Conservation (phyloP, 2,888 invertebrate species). For the Hypolimnas misippus region DNA sequence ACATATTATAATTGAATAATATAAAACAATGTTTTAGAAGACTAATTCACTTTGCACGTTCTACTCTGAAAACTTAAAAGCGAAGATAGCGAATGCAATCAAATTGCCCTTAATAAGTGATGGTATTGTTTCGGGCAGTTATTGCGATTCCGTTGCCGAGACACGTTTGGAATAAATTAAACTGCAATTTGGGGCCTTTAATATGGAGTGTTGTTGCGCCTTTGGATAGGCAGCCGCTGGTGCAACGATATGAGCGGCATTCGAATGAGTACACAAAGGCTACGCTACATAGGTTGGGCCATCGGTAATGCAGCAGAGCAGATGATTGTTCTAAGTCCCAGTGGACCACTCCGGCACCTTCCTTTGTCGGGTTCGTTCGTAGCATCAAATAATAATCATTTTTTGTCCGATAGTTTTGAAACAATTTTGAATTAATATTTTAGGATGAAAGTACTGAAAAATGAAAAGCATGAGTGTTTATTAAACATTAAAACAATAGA, state of each 20-base stretch:
- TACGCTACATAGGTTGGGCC: conserved; percentile 47
- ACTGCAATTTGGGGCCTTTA: conserved; percentile 82
- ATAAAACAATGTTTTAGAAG: background rate
- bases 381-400: background rate
- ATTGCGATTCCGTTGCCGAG: conserved; percentile 81
- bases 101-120: conserved; percentile 69
- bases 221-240: conserved; percentile 71
- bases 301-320: conserved; percentile 66
- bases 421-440: background rate
- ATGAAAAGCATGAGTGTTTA: no score
- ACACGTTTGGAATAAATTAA: conserved; percentile 83
- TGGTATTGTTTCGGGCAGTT: conserved; percentile 79
- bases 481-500: no score
- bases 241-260: conserved; percentile 75
- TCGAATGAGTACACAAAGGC: conserved; percentile 70
- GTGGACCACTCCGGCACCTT: conserved; percentile 44
- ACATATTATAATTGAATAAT: background rate
- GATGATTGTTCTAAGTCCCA: conserved; percentile 57
- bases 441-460: no score
- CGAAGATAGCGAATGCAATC: conserved; percentile 58
- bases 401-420: background rate
- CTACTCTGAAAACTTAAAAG: conserved; percentile 12
- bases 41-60: conserved; percentile 7
- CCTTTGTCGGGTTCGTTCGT: conserved; percentile 22
- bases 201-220: conserved; percentile 80